A percentile compares a stretch with the other conserved stretches of the same genome.
Conservation (phyloP, 2,797 vertebrate species). For the Gallirallus australis region DNA sequence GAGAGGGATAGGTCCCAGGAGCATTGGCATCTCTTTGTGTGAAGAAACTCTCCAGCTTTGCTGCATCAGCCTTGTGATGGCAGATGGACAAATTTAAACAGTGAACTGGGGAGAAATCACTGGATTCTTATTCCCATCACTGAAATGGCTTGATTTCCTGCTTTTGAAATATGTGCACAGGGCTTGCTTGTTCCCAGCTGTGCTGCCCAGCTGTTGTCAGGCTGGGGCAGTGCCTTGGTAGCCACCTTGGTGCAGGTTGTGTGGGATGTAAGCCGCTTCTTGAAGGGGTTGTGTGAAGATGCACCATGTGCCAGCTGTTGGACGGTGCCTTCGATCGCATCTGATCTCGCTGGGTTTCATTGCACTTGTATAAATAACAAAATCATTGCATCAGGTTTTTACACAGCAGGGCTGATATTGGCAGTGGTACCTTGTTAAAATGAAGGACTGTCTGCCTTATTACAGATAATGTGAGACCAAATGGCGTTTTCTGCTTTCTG, state of each 20-base stretch:
- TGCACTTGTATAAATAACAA: slow-evolving; percentile 58
- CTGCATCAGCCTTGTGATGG: neutral
- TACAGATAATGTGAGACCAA: slow-evolving; percentile 69
- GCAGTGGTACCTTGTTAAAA: slow-evolving; percentile 75
- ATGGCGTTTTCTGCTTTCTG: slow-evolving; percentile 69
- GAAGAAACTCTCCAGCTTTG: neutral
- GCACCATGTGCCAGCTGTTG: neutral
- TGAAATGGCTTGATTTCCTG: neutral
- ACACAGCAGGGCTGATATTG: slow-evolving; percentile 58
- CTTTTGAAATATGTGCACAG: neutral
- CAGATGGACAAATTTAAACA: neutral
- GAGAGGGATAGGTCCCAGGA: neutral
- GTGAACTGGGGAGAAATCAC: neutral
- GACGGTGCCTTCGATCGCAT: slow-evolving; percentile 19
- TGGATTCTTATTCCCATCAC: accelerated
- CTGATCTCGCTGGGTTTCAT: neutral
- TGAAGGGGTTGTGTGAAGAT: neutral
- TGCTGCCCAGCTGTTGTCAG: neutral
- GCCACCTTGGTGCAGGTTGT: neutral
- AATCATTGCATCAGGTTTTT: slow-evolving; percentile 43
- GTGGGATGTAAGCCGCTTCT: neutral
- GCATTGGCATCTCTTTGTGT: neutral
- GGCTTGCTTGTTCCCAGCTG: neutral
- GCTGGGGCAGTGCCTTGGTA: neutral
- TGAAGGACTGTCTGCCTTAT: slow-evolving; percentile 72